A percentile compares a stretch with the other conserved stretches of the same genome.
phyloP scores from a whole-genome alignment of 1,140 invertebrate genomes.

The Mamestra configurata region DNA sequence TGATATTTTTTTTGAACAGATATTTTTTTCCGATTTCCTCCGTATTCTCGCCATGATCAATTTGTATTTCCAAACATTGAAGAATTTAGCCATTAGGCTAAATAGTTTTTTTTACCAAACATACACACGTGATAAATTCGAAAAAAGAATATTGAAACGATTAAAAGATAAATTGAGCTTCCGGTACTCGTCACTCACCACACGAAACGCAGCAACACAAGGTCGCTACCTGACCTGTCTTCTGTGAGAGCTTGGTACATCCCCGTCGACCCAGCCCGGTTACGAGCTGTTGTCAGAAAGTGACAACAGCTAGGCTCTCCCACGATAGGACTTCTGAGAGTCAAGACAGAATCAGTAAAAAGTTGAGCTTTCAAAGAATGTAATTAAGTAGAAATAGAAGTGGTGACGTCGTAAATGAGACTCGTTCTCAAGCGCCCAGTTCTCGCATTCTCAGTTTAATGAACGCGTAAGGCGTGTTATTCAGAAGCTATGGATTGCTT shows the following conservation, averaged over 20 bases:
- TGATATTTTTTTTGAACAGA: too few species aligned
- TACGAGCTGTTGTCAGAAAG: neutral
- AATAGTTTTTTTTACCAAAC: too few species aligned
- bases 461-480: too few species aligned
- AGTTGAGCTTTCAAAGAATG: too few species aligned
- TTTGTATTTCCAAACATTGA: too few species aligned
- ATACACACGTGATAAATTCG: neutral
- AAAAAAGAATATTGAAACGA: too few species aligned
- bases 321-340: neutral
- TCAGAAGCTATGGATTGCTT: too few species aligned
- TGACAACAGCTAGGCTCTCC: neutral
- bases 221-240: neutral
- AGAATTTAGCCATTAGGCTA: too few species aligned
- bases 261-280: conserved; percentile 16
- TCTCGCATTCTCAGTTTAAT: too few species aligned
- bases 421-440: neutral
- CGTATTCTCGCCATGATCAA: too few species aligned
- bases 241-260: conserved; percentile 14
- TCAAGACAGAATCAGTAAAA: too few species aligned
- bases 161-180: neutral
- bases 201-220: conserved; percentile 19
- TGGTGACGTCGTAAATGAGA: neutral
- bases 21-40: too few species aligned
- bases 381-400: neutral
- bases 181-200: conserved; percentile 9